A percentile compares a stretch with the other conserved stretches of the same genome.
Conservation (phyloP, 2,888 invertebrate species). For the Lasioglossum lativentre region DNA sequence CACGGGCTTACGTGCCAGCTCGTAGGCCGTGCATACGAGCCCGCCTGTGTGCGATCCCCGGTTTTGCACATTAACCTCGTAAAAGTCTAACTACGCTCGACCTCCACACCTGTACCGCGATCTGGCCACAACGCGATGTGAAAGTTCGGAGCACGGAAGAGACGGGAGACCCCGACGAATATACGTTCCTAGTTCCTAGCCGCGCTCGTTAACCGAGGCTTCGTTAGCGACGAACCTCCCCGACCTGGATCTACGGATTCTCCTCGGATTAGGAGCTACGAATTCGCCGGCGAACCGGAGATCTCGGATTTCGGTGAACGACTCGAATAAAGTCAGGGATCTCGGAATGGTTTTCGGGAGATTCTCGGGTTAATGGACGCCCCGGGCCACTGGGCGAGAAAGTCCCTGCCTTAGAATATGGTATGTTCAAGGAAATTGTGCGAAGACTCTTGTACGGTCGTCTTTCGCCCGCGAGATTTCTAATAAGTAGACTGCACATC, state of each 20-base stretch:
- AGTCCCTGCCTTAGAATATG: not conserved
- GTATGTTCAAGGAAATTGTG: not conserved
- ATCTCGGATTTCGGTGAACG: constrained; percentile 36
- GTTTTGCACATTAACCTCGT: constrained; percentile 78
- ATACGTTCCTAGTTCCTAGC: constrained; percentile 34
- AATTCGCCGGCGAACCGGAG: not conserved
- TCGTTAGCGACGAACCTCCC: constrained; percentile 64
- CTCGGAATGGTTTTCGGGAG: not conserved
- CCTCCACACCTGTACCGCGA: constrained; percentile 72
- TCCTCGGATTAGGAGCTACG: constrained; percentile 40
- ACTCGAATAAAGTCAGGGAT: constrained; percentile 2
- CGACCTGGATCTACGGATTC: constrained; percentile 40
- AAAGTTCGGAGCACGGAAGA: constrained; percentile 66
- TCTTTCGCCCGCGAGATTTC: not conserved
- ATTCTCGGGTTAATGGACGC: not conserved
- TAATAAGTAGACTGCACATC: not conserved
- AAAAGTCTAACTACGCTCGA: constrained; percentile 77
- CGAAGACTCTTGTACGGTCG: not conserved
- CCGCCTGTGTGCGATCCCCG: constrained; percentile 53
- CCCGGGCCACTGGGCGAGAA: not conserved
- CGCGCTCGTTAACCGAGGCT: constrained; percentile 59
- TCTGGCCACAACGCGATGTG: constrained; percentile 63
- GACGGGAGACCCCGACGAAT: constrained; percentile 36
- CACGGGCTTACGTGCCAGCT: constrained; percentile 77
- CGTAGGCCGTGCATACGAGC: constrained; percentile 48